phyloP scores from a whole-genome alignment of 2,113 vertebrate genomes.

The Podarcis cretensis region DNA sequence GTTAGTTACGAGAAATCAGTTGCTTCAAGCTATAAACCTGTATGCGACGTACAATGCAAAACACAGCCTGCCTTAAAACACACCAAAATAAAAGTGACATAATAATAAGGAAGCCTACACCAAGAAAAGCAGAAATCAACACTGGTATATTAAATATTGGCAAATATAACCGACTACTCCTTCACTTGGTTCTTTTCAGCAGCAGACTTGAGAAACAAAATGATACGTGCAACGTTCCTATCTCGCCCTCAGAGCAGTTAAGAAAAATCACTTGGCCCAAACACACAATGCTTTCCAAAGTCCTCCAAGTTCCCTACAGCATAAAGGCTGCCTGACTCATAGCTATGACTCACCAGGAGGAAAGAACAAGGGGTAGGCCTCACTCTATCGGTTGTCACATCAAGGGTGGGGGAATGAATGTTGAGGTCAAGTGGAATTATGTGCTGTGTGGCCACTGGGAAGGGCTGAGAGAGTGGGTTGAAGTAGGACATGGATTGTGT shows the following conservation, averaged over 20 bases:
- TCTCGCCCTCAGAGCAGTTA: not conserved
- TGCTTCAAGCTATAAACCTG: no score
- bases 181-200: not conserved
- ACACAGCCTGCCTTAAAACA: not conserved
- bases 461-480: not conserved
- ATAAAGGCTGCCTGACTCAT: constrained; percentile 28
- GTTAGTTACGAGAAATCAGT: no score
- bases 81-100: no score
- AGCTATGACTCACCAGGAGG: constrained; percentile 12
- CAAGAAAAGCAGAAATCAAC: not conserved
- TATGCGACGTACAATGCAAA: no score
- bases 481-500: not conserved
- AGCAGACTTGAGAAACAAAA: not conserved
- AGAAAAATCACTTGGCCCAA: not conserved
- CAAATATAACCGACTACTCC: not conserved
- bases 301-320: not conserved
- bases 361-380: constrained; percentile 9
- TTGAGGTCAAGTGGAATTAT: not conserved
- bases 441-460: not conserved
- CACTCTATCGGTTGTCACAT: constrained; percentile 3
- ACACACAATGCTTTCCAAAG: not conserved
- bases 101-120: not conserved
- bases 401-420: constrained; percentile 6
- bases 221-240: not conserved
- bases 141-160: not conserved